Evolutionary conservation across 2,888 invertebrate genomes (phyloP).

Genomic region (Nipponacmea schrenckii): DNA sequence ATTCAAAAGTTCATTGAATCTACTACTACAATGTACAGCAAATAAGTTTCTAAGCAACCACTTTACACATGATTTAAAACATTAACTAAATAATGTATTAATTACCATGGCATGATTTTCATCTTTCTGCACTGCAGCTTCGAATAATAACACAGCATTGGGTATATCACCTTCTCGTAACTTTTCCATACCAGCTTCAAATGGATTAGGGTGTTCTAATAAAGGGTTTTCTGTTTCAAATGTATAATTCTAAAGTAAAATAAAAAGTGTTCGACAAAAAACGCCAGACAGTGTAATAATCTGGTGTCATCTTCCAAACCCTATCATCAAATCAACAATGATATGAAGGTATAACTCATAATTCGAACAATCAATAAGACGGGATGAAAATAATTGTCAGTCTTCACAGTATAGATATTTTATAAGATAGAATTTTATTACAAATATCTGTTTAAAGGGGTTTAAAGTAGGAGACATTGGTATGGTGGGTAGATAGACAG

Average conservation of each 20-base stretch:
- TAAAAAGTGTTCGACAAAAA: not conserved
- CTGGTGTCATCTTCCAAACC: not conserved
- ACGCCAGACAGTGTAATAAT: slow-evolving; percentile 11
- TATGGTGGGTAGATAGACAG: too few species aligned
- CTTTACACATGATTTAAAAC: too few species aligned
- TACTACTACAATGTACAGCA: too few species aligned
- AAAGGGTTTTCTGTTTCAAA: slow-evolving; percentile 89
- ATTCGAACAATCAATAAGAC: too few species aligned
- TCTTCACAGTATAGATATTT: not conserved
- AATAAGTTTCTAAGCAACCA: too few species aligned
- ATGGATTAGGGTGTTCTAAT: slow-evolving; percentile 75
- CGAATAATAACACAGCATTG: slow-evolving; percentile 94
- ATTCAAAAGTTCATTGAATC: too few species aligned
- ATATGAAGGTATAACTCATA: too few species aligned
- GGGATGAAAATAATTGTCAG: not conserved
- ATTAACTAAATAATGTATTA: too few species aligned
- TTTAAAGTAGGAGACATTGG: too few species aligned
- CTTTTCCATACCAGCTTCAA: slow-evolving; percentile 86
- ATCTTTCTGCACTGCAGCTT: slow-evolving; percentile 89
- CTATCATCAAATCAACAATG: not conserved
- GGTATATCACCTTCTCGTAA: slow-evolving; percentile 90
- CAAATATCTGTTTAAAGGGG: too few species aligned
- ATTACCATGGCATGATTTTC: slow-evolving; percentile 73
- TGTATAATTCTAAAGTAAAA: slow-evolving; percentile 75
- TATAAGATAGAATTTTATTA: too few species aligned